Base-by-base conservation (phyloP, 2,113 vertebrate genomes). In the Tiliqua scincoides region DNA sequence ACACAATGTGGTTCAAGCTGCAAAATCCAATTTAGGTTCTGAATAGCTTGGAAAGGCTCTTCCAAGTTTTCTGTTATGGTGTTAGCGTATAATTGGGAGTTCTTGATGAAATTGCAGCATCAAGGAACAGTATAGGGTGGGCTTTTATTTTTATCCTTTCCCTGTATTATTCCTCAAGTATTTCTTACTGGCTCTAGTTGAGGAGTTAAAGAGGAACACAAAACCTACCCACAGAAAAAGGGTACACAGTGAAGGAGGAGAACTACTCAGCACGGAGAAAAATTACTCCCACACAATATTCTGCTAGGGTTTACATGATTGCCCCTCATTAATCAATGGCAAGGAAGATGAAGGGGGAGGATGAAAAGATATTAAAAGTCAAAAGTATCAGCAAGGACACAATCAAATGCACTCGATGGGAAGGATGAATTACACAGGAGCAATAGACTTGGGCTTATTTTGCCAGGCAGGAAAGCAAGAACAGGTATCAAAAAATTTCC, bases 21-120 rank as follows among this genome's bases (percentile, higher is more conserved):
- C 62, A 85, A 86, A 20, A 70, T 84, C 20, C 80, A 79, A 84
- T 91, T 88, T 79, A 84, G 37, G 59, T 85, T 79, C 23, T 80
- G 54, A 80, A 63, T 48, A 85, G 11, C 65, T 87, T 0, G 2
- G 82, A 80, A 74, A 85, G 72, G 40, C 12, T 85, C 81, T 4
- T 14, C 23, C 59, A 83, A 82, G 61, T 84, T 59, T 78, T 78
- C 27, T 37, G 35, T 72, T 6, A 1, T 65, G 70, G 65, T 0
- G 0, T 75, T 43, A 62, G 76, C 40, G 25, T 61, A n/a, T 61
- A 92, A 92, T 82, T 61, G 75, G 79, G 89, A 82, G 1, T n/a
- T 70, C 85, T 57, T 8, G 9, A 6, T 80, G 65, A 43, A 83
- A 89, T 88, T 88, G 83, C 54, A 48, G 14, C 85, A 43, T 85